Base-by-base conservation (phyloP, 2,113 vertebrate genomes). In the Notiomystis cincta region DNA sequence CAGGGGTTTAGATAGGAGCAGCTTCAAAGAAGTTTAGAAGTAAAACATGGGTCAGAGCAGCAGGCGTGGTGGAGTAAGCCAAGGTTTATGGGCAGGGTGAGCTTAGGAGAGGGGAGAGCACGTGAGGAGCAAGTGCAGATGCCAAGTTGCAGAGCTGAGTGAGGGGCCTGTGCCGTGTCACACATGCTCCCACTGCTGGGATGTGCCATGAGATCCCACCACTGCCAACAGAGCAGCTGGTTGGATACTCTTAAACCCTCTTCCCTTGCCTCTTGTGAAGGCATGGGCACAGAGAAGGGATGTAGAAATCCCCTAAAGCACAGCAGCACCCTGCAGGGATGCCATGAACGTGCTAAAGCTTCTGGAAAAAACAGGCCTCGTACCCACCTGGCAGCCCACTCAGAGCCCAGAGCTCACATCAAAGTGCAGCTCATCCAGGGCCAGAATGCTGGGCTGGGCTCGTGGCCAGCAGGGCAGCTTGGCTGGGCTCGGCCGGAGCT, bases 321-420 rank as follows among this genome's bases (percentile, higher is more conserved):
- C 83, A 65, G 64, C 73, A 75, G 31, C 8, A 1, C 23, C 62
- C 53, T 84, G 85, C 40, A 40, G 73, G 33, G 85, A 60, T 89
- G 57, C 87, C 78, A 35, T 23, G 6, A 81, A 57, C 4, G 27
- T 95, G 56, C 91, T 86, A 44, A 94, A 83, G 69, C 80, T 94
- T 93, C 89, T 95, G 93, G 91, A 86, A 92, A 90, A 86, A 66
- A 1, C 72, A 89, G 67, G 64, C 77, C 86, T 69, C 1, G 0
- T 95, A 95, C 93, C 85, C 88, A 95, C 95, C 96, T 94, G 95
- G 79, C 83, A 96, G 66, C 78, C 71, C 89, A n/a, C 33, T 42
- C 19, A 47, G 61, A 72, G 77, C 71, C 40, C 71, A 30, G 81
- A 87, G 54, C 89, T 94, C 9, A 1, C 90, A 88, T 90, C 89